Evolutionary conservation across 2,113 vertebrate species (phyloP).

Genomic region (Morone chrysops): DNA sequence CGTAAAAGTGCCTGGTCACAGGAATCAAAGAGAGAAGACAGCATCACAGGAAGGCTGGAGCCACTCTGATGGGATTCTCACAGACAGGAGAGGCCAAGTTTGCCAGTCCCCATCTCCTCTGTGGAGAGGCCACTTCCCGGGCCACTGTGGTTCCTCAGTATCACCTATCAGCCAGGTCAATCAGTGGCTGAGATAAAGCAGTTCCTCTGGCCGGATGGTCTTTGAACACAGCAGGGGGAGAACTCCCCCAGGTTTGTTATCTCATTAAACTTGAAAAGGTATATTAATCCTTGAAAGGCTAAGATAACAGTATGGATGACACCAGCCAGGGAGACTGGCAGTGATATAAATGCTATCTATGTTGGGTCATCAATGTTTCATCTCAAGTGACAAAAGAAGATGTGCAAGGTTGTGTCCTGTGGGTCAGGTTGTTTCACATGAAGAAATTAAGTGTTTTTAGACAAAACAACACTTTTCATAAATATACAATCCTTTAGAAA

Average conservation of each 20-base stretch:
- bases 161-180: constrained; percentile 91
- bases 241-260: constrained; percentile 87
- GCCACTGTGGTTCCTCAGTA: constrained; percentile 87
- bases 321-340: constrained; percentile 74
- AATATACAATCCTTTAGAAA: constrained; percentile 4
- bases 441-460: not conserved
- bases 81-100: constrained; percentile 82
- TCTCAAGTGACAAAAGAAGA: constrained; percentile 57
- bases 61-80: constrained; percentile 58
- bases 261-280: constrained; percentile 94
- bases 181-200: constrained; percentile 94
- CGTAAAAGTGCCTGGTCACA: constrained; percentile 62
- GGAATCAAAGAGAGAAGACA: constrained; percentile 73
- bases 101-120: constrained; percentile 72
- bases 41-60: constrained; percentile 53
- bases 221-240: constrained; percentile 88
- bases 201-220: constrained; percentile 87
- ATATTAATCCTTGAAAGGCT: constrained; percentile 89
- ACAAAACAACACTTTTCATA: not conserved
- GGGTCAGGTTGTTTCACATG: not conserved
- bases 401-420: constrained; percentile 1
- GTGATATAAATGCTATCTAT: constrained; percentile 71
- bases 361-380: constrained; percentile 62
- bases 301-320: constrained; percentile 84
- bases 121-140: constrained; percentile 83